Base-by-base conservation (phyloP, 2,113 vertebrate species). In the Rana temporaria region DNA sequence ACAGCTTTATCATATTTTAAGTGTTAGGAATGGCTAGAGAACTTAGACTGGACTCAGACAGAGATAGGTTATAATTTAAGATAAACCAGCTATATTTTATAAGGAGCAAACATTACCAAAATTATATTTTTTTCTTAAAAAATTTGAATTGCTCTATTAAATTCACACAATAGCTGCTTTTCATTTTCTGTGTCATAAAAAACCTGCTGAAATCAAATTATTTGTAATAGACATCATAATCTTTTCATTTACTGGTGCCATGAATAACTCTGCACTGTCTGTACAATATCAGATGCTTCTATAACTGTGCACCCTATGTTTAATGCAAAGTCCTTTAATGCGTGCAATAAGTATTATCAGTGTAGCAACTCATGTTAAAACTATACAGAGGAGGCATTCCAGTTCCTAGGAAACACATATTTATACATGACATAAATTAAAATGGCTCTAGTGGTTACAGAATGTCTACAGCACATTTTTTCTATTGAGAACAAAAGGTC, bases 401-500 rank as follows among this genome's bases (percentile, higher is more conserved):
- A 73, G 70, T 20, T 82, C 26, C 63, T 59, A 20, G 24, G 74
- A 66, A 48, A 48, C 48, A 68, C 80, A 34, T 75, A 82, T 75
- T 72, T 73, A 63, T 73, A 81, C 69, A 63, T 81, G 79, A 64
- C 69, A 73, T 73, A 63, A 73, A 81, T 81, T 81, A 81, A 48
- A 74, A 18, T 56, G 59, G 69, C 71, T 67, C 38, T 64, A 16
- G 62, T 66, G 70, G 48, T 65, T 82, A 82, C 70, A 42, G 16
- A 72, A 65, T 55, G 48, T 70, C 80, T 74, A 59, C 70, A 57
- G 80, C 32, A 57, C 26, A 75, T 66, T 82, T 66, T 52, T 74
- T 42, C 70, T 75, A 74, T 26, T 74, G 80, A 82, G 70, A 82
- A 82, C 70, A 82, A 82, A 82, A 75, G 70, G 70, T 82, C 71